phyloP scores from a whole-genome alignment of 2,888 invertebrate species.

The Cephus pulcher region DNA sequence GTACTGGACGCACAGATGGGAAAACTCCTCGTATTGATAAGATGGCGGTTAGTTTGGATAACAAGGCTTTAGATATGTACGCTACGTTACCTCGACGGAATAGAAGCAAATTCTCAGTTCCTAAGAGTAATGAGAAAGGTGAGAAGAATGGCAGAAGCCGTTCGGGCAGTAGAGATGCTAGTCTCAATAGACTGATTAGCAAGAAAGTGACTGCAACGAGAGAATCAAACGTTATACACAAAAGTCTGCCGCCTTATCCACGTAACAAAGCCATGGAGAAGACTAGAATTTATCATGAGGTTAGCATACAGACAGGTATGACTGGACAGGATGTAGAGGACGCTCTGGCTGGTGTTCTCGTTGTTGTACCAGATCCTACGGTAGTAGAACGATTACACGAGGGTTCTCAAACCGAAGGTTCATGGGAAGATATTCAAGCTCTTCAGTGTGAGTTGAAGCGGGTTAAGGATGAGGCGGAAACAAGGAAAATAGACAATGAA shows the following conservation, averaged over 20 bases:
- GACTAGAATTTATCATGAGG: constrained; percentile 85
- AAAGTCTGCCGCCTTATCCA: constrained; percentile 68
- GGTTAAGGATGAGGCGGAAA: constrained; percentile 67
- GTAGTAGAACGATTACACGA: constrained; percentile 69
- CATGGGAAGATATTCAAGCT: constrained; percentile 74
- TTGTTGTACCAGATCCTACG: constrained; percentile 54
- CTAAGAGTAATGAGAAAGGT: constrained; percentile 68
- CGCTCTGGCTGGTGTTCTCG: constrained; percentile 74
- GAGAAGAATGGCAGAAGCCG: constrained; percentile 64
- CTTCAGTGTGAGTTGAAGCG: constrained; percentile 71
- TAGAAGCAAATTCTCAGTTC: constrained; percentile 58
- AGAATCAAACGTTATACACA: constrained; percentile 54
- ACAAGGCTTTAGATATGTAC: constrained; percentile 76
- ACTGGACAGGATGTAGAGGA: constrained; percentile 79
- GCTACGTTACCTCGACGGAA: constrained; percentile 82
- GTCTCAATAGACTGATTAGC: constrained; percentile 61
- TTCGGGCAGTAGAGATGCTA: constrained; percentile 68
- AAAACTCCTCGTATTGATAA: constrained; percentile 35
- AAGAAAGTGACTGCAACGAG: constrained; percentile 41
- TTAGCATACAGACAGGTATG: constrained; percentile 80
- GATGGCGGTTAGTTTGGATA: constrained; percentile 60
- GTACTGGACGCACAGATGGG: constrained; percentile 28
- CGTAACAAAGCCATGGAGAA: constrained; percentile 65
- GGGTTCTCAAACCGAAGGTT: constrained; percentile 75
- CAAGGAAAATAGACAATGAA: constrained; percentile 66